Evolutionary conservation across 2,113 vertebrate genomes (phyloP), one percentile per base, ranked within the genome.

Genomic region (Propithecus coquereli): DNA sequence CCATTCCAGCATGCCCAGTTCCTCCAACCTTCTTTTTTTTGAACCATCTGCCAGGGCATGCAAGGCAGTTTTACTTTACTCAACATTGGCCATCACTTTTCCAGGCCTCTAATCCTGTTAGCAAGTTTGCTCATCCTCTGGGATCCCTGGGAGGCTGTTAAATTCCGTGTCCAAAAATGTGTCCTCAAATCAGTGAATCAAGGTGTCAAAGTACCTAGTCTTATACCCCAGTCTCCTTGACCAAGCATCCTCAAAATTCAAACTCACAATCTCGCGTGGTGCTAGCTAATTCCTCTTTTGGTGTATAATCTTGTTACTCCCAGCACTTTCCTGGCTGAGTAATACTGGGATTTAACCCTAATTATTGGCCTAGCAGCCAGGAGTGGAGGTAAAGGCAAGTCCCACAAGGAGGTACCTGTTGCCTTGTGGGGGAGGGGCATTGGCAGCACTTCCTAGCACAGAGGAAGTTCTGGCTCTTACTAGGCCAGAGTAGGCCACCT

Each of bases 231-330:
- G 65, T 37, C 34, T 1, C 37, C 37, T 94, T 94, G 37, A 94
- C 70, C n/a, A 77, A 77, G 18, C 34, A 77, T n/a, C 52, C 27
- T 83, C 85, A 66, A 45, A 91, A 92, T 76, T 52, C 45, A 86
- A 47, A 81, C 23, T 82, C 13, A 43, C 57, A 43, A 8, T 68
- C 25, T 8, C 40, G 52, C 20, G 17, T 77, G 30, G 20, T 37
- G 23, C 65, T 63, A 71, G 23, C 65, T 70, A 76, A 81, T 91
- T 94, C 61, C 85, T 94, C 63, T 88, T 87, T 74, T 73, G n/a
- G 18, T 88, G 3, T 47, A 13, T 32, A 70, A 30, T 77, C 34
- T 65, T 16, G 86, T 68, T 74, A 27, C n/a, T 77, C 18, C 20
- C n/a, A 61, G 17, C 10, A 68, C 23, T 84, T 50, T 32, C 27